Base-by-base conservation (phyloP, 2,888 invertebrate genomes). In the Petrophora chlorosata region DNA sequence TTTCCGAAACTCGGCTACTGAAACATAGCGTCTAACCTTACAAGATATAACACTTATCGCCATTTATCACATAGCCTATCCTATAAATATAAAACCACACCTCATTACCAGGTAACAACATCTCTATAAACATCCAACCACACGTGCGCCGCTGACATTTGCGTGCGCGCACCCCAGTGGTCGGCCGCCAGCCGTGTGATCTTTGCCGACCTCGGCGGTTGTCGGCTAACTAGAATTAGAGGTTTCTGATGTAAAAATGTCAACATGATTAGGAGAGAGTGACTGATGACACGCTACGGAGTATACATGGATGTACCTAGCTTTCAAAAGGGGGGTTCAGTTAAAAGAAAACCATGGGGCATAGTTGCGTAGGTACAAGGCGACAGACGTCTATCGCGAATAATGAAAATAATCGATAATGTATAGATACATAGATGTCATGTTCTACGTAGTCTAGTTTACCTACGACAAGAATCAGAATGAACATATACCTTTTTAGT, bases 141-240 rank as follows among this genome's bases (percentile, higher is more conserved):
- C 85, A 82, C 85, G 85, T 85, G 85, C 65, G 60, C 53, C 44
- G 46, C 61, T 85, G 87, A 79, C 87, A 87, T 88, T 87, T 82
- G 85, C 87, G 87, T 88, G 87, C 53, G 70, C 67, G 73, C 77
- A 68, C 78, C 70, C 76, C 73, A 79, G 81, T 73, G 78, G 76
- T 74, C 79, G n/a, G n/a, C n/a, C n/a, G n/a, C n/a, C 10, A 76
- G 59, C 62, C 75, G 79, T 77, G 76, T 83, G 82, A 81, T 82
- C 81, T 75, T 71, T 56, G 56, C 73, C 75, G 68, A 55, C 57
- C 54, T 54, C 51, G 49, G 17, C 9, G 25, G 19, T 34, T 34
- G 23, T 26, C 19, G 26, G 22, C 23, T 13, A 12, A 38, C 40
- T 26, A 33, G 39, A 39, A 44, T 44, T 50, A 44, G 33, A 50